Evolutionary conservation across 92 coral and sea anemone genomes (phyloP).

Genomic region (Metridium senile): DNA sequence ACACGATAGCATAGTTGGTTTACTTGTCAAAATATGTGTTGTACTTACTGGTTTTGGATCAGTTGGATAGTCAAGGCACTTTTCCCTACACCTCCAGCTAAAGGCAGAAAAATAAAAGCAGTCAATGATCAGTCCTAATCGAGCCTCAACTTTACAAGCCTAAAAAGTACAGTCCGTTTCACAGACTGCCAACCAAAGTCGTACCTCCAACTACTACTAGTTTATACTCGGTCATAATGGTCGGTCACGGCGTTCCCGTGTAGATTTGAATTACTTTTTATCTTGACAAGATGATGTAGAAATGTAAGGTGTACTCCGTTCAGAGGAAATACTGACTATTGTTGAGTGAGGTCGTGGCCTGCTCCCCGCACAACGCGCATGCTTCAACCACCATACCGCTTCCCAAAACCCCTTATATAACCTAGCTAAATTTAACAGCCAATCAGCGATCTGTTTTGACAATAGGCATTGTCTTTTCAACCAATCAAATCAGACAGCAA

Average conservation of each 20-base stretch:
- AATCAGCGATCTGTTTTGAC: constrained; percentile 56
- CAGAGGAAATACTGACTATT: constrained; percentile 61
- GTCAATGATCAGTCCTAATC: constrained; percentile 15
- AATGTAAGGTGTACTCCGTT: constrained; percentile 19
- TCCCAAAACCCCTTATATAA: constrained; percentile 48
- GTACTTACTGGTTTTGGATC: constrained; percentile 97
- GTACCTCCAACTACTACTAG: constrained; percentile 98
- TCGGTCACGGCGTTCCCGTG: constrained; percentile 20
- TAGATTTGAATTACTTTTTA: constrained; percentile 30
- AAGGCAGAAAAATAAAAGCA: constrained; percentile 29
- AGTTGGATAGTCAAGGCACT: constrained; percentile 98
- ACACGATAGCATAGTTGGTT: not conserved
- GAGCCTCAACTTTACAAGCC: not conserved
- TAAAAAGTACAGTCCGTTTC: constrained; percentile 6
- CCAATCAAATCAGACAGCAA: not conserved
- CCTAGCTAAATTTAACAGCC: constrained; percentile 82
- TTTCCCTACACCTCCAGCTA: constrained; percentile 99
- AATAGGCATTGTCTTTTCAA: constrained; percentile 33
- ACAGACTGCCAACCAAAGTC: not conserved
- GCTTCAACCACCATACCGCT: constrained; percentile 30
- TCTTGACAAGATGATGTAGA: constrained; percentile 24
- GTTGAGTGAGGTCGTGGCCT: constrained; percentile 73
- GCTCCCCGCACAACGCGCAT: constrained; percentile 73
- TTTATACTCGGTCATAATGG: constrained; percentile 91
- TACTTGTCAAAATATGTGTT: not conserved